Evolutionary conservation across 1,140 invertebrate species (phyloP).

Genomic region (Dinoponera quadriceps): DNA sequence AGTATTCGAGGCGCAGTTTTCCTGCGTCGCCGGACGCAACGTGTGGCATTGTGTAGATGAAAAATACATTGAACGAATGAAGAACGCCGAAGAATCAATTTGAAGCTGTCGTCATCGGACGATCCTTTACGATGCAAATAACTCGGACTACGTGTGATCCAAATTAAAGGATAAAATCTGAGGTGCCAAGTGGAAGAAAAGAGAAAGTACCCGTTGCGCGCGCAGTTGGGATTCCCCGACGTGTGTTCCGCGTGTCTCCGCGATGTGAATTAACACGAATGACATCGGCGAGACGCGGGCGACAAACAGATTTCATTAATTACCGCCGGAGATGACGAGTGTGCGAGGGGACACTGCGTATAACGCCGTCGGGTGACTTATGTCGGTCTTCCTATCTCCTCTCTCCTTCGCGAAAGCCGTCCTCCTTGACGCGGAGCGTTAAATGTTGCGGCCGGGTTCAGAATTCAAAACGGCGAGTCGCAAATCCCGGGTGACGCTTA

Average conservation of each 20-base stretch:
- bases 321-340: conserved; percentile 16
- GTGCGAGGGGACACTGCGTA: not conserved
- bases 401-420: not conserved
- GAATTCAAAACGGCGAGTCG: conserved; percentile 38
- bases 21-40: too few species aligned
- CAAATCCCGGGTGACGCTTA: conserved; percentile 33
- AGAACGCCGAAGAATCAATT: too few species aligned
- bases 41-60: too few species aligned
- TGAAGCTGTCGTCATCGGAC: not conserved
- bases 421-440: conserved; percentile 22
- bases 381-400: not conserved
- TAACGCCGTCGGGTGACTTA: conserved; percentile 19
- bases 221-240: not conserved
- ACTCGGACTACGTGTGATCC: too few species aligned
- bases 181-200: not conserved
- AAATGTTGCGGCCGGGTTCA: conserved; percentile 24
- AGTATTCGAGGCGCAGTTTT: too few species aligned
- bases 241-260: not conserved
- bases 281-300: not conserved
- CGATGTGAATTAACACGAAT: conserved; percentile 21
- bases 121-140: too few species aligned
- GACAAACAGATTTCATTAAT: conserved; percentile 52
- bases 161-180: too few species aligned
- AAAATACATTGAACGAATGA: too few species aligned
- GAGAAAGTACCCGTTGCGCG: not conserved